Evolutionary conservation across 1,140 invertebrate genomes (phyloP), one percentile per base, ranked within the genome.

Genomic region (Nebria ingens): DNA sequence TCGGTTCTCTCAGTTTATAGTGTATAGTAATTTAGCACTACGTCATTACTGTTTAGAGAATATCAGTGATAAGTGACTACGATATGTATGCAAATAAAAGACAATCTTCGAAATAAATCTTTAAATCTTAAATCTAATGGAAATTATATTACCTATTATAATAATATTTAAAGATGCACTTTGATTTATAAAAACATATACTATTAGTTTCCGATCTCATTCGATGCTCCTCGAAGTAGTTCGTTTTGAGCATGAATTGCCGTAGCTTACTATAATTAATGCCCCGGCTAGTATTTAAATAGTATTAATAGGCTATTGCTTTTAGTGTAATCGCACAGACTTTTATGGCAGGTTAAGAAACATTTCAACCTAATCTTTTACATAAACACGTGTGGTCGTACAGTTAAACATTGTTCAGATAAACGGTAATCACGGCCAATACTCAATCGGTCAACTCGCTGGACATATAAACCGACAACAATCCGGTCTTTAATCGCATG

Each of bases 351-450:
- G 40, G 40, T 45, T 45, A 9, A 45, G 40, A 45, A 45, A 45
- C 40, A 45, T 45, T 45, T 45, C 40, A 45, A 45, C 40, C 40
- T 45, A 45, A 45, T 45, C 40, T 45, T 45, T 45, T 45, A 45
- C 40, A 45, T 45, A 45, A 45, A 45, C 40, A 45, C 40, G 40
- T 45, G 3, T 17, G 9, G 17, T 45, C 6, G 17, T 4, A 9
- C 40, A 45, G 17, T 4, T 4, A 17, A 12, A 45, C 15, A 45
- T 17, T 45, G 40, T 17, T 12, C 40, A 45, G 9, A 17, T 29
- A 29, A 29, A 29, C 4, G 25, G 13, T 4, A 29, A 29, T 45
- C 17, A 34, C 25, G 25, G 6, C 6, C 25, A 34, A 9, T 9
- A 6, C 25, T 34, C 25, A 34, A 34, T 34, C 25, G 25, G n/a